Base-by-base conservation (phyloP, 2,888 invertebrate species). In the Caenorhabditis plicata region DNA sequence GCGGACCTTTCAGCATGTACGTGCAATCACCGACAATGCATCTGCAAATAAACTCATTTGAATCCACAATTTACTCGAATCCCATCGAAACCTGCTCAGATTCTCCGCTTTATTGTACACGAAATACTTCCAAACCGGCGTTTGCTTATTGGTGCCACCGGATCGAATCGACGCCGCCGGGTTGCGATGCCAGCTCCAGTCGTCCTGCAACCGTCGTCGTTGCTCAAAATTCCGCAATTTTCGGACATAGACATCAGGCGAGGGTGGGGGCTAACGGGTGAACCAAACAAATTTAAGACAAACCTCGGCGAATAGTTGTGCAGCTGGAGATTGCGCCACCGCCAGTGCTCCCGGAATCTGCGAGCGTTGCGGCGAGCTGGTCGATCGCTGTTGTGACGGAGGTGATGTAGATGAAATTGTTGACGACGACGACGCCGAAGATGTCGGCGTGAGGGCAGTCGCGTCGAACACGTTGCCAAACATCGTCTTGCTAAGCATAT, bases 111-210 rank as follows among this genome's bases (percentile, higher is more conserved):
- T 78, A 46, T 76, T 80, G 50, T 78, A 78, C 22, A 78, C 78
- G 43, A 78, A 78, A 49, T 77, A 77, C 53, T 78, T 78, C 78
- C 78, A 78, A n/a, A 78, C 78, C 8, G 78, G 78, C n/a, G 78
- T 78, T 49, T 78, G 78, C 45, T 78, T 78, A 54, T 78, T 78
- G 4, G 78, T 78, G 31, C 78, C 78, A 9, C 78, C 78, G 23
- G 73, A 73, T 15, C 78, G 67, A 38, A 78, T 80, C 7, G 79
- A 71, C 1, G 78, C 78, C 2, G 79, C 79, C 20, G 78, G 78
- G 43, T 78, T 78, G 3, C 78, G 69, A 48, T 78, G 78, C 78
- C 78, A 78, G 26, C 71, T 71, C 78, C 78, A 78, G 49, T 78
- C 78, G 52, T 74, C 72, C 43, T 52, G 49, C 17, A 43, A 17